Percentiles rank a stretch among this genome's conserved stretches.
phyloP scores from a whole-genome alignment of 2,113 vertebrate genomes.

The Lontra canadensis region DNA sequence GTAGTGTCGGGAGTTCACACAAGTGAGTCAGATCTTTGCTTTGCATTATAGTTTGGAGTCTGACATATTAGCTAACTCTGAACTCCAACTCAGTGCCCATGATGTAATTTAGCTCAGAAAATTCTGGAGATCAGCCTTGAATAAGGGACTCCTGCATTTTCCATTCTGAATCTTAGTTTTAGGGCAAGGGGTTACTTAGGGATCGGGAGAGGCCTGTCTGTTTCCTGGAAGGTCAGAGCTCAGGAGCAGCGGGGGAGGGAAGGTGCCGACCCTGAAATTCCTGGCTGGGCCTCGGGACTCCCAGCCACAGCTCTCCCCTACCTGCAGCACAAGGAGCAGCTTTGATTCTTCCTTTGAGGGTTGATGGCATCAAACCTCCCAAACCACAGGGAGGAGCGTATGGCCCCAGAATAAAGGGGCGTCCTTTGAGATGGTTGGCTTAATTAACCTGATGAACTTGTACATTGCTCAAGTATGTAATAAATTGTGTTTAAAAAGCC shows the following conservation, averaged over 20 bases:
- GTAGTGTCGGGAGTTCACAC: neutral
- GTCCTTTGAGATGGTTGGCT: neutral
- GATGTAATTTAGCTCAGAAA: neutral
- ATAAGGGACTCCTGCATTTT: neutral
- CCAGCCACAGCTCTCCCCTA: neutral
- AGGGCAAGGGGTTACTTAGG: neutral
- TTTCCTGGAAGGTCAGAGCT: neutral
- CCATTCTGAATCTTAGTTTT: neutral
- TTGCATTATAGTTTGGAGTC: neutral
- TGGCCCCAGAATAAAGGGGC: neutral
- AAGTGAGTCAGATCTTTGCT: neutral
- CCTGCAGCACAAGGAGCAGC: neutral
- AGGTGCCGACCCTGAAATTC: too few relatives aligned
- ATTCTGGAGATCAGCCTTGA: neutral
- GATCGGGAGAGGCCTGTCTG: too few relatives aligned
- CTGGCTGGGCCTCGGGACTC: neutral
- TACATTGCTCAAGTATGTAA: neutral
- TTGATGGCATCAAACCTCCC: neutral
- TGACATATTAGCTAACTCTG: neutral
- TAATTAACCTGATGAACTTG: neutral
- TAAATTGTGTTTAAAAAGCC: neutral
- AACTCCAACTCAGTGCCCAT: too few relatives aligned
- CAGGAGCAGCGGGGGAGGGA: neutral
- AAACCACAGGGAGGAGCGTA: fast-evolving
- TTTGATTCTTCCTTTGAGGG: neutral